Conservation (phyloP, 2,113 vertebrate genomes). For the Hemicordylus capensis region DNA sequence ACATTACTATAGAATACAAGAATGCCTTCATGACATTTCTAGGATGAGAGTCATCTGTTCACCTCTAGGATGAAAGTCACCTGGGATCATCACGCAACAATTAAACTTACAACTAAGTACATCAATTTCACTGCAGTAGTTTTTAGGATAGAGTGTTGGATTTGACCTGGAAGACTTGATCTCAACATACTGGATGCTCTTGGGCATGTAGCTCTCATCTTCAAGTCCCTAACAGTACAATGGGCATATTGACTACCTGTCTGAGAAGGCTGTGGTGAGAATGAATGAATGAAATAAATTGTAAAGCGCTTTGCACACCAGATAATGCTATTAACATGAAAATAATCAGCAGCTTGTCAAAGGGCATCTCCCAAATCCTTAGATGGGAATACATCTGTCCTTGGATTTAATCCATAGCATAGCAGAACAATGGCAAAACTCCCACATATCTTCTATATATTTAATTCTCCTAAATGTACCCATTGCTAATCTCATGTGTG, state of each 20-base stretch:
- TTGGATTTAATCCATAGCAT: neutral
- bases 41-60: too few species aligned
- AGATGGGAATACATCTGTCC: neutral
- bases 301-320: neutral
- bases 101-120: too few species aligned
- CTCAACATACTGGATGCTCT: neutral
- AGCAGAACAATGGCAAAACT: neutral
- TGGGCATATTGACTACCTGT: neutral
- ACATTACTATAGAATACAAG: too few species aligned
- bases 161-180: neutral
- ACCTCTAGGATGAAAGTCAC: too few species aligned
- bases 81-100: too few species aligned
- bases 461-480: too few species aligned
- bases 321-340: neutral
- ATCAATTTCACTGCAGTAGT: too few species aligned
- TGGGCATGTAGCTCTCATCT: neutral
- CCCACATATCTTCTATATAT: too few species aligned
- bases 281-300: neutral
- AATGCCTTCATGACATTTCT: too few species aligned
- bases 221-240: neutral
- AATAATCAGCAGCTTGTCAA: neutral
- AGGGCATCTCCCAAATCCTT: neutral
- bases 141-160: neutral
- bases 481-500: too few species aligned
- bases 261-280: too few species aligned